phyloP scores from a whole-genome alignment of 1,140 invertebrate species.

The Macrobrachium rosenbergii region DNA sequence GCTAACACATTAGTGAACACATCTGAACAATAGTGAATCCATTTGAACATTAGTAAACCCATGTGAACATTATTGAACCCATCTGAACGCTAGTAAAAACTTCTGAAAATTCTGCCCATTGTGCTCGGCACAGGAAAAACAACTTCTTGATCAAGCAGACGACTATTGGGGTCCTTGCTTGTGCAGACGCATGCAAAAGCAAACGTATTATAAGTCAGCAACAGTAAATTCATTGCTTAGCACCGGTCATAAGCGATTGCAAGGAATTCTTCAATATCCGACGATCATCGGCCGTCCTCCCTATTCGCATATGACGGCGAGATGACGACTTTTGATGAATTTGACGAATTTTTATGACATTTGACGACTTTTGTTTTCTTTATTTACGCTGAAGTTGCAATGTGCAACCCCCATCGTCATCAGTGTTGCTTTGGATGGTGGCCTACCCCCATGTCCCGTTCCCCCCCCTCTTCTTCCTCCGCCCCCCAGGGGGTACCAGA shows the following conservation, averaged over 20 bases:
- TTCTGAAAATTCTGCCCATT: too few species aligned
- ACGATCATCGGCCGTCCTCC: conserved; percentile 32
- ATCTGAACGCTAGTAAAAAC: too few species aligned
- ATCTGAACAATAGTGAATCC: too few species aligned
- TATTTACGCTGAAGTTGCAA: conserved; percentile 8
- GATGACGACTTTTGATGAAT: too few species aligned
- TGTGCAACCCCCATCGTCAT: background rate
- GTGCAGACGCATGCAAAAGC: background rate
- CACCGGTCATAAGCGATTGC: conserved; percentile 1
- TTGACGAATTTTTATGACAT: background rate
- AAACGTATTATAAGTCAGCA: background rate
- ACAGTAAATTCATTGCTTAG: too few species aligned
- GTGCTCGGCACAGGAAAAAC: too few species aligned
- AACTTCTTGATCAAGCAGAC: too few species aligned
- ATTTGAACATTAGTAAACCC: too few species aligned
- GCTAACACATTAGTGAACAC: too few species aligned
- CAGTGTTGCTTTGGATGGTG: background rate
- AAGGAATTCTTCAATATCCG: conserved; percentile 33
- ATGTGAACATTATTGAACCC: too few species aligned
- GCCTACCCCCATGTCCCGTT: background rate
- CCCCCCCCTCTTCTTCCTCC: background rate
- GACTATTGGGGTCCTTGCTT: background rate
- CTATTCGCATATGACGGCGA: conserved; percentile 3
- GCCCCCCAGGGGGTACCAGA: background rate
- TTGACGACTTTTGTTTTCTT: conserved; percentile 7